Evolutionary conservation across 2,888 invertebrate species (phyloP).

Genomic region (Selenia dentaria): DNA sequence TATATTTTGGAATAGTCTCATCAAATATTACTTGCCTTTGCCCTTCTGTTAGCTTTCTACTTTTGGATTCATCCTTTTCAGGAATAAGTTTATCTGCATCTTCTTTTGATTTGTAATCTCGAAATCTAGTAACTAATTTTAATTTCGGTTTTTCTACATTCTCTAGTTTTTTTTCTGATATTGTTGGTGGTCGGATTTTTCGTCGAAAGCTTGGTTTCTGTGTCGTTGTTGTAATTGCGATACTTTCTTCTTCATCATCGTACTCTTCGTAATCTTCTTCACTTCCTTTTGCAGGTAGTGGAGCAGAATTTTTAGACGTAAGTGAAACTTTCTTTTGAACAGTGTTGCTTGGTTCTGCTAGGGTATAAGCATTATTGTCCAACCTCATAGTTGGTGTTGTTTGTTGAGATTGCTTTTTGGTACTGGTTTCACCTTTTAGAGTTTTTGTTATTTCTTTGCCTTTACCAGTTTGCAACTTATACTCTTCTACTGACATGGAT

Average conservation of each 20-base stretch:
- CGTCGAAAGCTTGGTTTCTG: slow-evolving; percentile 49
- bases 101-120: slow-evolving; percentile 44
- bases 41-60: slow-evolving; percentile 18
- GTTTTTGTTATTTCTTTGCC: slow-evolving; percentile 20
- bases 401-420: slow-evolving; percentile 23
- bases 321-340: slow-evolving; percentile 47
- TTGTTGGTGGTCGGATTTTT: slow-evolving; percentile 42
- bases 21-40: slow-evolving; percentile 25
- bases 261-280: slow-evolving; percentile 57
- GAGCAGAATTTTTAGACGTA: slow-evolving; percentile 27
- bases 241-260: slow-evolving; percentile 40
- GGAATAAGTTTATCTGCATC: slow-evolving; percentile 23
- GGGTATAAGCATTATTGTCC: slow-evolving; percentile 39
- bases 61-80: slow-evolving; percentile 9
- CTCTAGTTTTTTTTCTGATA: slow-evolving; percentile 41
- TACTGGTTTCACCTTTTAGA: slow-evolving; percentile 22
- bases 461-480: slow-evolving; percentile 45
- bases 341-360: slow-evolving; percentile 50
- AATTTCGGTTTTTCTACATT: slow-evolving; percentile 50
- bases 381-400: slow-evolving; percentile 29
- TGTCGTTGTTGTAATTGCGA: slow-evolving; percentile 50
- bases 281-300: slow-evolving; percentile 8
- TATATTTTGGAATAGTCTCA: slow-evolving; percentile 51
- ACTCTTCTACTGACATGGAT: slow-evolving; percentile 61
- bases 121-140: slow-evolving; percentile 62